Percentiles rank a stretch among this genome's conserved stretches.
Evolutionary conservation across 2,888 invertebrate genomes (phyloP).

Genomic region (Adineta ricciae): DNA sequence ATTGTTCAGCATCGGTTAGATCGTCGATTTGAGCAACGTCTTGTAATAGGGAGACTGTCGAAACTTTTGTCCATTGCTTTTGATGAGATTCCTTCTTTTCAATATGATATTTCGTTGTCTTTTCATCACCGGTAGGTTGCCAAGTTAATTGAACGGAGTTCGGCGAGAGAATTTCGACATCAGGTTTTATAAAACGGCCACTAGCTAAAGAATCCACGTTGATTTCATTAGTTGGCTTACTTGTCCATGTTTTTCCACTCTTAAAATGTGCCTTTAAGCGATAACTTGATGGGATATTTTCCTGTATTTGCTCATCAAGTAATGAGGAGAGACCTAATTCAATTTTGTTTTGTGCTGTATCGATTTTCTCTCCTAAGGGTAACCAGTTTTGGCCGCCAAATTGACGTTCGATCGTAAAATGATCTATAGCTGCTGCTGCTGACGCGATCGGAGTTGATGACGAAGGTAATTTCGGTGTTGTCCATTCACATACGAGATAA

Average conservation of each 20-base stretch:
- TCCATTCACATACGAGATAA: not conserved
- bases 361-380: not conserved
- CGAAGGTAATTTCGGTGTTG: not conserved
- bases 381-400: not conserved
- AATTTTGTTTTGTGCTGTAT: not conserved
- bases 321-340: not conserved
- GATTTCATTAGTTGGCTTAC: not conserved
- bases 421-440: not conserved
- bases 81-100: not conserved
- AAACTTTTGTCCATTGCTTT: not conserved
- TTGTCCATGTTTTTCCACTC: not conserved
- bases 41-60: not conserved
- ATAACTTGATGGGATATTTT: not conserved
- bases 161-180: not conserved
- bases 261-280: not conserved
- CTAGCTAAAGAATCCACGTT: not conserved
- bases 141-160: slow-evolving; percentile 1
- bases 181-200: not conserved
- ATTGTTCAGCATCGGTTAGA: not conserved
- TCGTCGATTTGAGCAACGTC: not conserved
- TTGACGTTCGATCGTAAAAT: not conserved
- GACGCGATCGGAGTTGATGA: too few species aligned
- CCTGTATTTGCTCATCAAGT: not conserved
- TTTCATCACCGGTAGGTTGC: not conserved
- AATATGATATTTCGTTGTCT: not conserved